Base-by-base conservation (phyloP, 2,113 vertebrate species). In the Perca flavescens region DNA sequence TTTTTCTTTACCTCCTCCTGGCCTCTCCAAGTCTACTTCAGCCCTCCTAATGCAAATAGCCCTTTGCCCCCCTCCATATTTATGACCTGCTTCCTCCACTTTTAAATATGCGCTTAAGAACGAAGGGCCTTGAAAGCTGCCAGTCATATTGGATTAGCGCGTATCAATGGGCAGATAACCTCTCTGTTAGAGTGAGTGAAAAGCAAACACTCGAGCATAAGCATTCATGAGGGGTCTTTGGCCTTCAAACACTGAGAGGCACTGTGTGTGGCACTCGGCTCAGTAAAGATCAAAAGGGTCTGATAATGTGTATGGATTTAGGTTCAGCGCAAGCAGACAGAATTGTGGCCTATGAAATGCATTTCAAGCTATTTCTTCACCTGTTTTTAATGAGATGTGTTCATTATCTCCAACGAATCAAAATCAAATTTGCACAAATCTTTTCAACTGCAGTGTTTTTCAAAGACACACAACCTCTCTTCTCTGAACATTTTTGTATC, bases 131-230 rank as follows among this genome's bases (percentile, higher is more conserved):
- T 81, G 82, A 92, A 92, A 85, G 84, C 92, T 84, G 86, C 84
- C 87, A 88, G 90, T 92, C 92, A 88, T 88, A 88, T 90, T 68
- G 88, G 92, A 92, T 94, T 93, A 93, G 93, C 6, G 66, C 67
- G 74, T 92, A 92, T 93, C 91, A 94, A 93, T 93, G 77, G 81
- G 88, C 68, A 88, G 92, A 94, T 94, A 94, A 94, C 93, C 91
- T 93, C 92, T 94, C 88, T 84, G 93, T 92, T 93, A 86, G 80
- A 84, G 71, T 83, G 87, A 92, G 89, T 83, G 86, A 78, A 92
- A 89, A 90, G 91, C 92, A 93, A 93, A 92, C 92, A 93, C 92
- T 89, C 21, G 0, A 91, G 82, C 76, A 56, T 28, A 46, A 84
- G 85, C 74, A 88, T 91, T 93, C 88, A 81, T 76, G 86, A 88